These are phyloP conservation scores for Phyllotis vaccarum DNA, from an alignment of 2,797 vertebrate species.

Conservation along the genomic window DNA sequence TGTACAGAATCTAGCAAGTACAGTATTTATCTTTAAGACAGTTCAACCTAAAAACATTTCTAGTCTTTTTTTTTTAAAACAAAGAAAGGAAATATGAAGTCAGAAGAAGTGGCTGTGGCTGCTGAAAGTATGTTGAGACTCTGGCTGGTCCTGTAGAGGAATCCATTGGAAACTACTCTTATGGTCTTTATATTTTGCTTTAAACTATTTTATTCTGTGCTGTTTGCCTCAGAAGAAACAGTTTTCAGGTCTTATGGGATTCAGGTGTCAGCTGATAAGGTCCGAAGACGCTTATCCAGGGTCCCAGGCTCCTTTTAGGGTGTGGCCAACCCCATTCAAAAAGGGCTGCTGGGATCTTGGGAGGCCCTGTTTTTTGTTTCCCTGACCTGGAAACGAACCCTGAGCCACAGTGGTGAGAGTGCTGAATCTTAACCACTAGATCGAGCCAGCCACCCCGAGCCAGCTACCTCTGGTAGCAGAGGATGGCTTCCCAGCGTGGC, in stretches of 20 bases:
- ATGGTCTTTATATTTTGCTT: neutral
- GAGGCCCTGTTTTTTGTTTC: too few relatives aligned
- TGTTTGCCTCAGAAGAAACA: constrained; percentile 16
- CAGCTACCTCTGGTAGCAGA: too few relatives aligned
- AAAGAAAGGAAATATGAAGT: neutral
- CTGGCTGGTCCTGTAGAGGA: neutral
- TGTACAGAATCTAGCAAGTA: neutral
- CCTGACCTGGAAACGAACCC: too few relatives aligned
- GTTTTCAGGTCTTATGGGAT: neutral
- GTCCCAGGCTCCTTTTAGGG: too few relatives aligned
- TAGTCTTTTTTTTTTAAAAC: neutral
- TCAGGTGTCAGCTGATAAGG: too few relatives aligned
- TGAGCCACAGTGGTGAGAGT: too few relatives aligned
- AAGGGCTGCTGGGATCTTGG: too few relatives aligned
- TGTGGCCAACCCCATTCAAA: too few relatives aligned
- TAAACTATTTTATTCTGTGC: neutral
- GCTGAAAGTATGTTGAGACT: accelerated
- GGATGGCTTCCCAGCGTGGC: too few relatives aligned
- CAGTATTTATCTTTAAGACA: neutral
- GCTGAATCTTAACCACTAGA: too few relatives aligned
- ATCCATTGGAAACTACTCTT: neutral
- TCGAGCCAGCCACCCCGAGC: too few relatives aligned
- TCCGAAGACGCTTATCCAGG: too few relatives aligned
- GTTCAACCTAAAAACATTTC: neutral
- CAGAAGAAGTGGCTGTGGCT: neutral